Percentiles rank a stretch among this genome's conserved stretches.
These are phyloP conservation scores for Otus sunia DNA, from an alignment of 2,113 vertebrate species.

Conservation along the genomic window DNA sequence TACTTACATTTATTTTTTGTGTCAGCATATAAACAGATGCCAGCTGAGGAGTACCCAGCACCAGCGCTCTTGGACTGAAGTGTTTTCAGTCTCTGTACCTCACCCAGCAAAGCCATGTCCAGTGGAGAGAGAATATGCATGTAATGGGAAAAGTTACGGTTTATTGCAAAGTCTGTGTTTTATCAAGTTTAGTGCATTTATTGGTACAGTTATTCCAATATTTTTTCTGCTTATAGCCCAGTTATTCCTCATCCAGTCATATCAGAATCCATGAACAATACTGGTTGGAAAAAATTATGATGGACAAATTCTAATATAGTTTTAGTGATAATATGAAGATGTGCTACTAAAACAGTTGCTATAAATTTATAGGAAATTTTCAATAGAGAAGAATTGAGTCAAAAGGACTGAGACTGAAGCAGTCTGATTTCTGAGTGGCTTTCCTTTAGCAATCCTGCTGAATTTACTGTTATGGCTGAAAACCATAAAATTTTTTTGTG, in stretches of 20 bases:
- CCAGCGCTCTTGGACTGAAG: neutral
- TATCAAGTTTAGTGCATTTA: neutral
- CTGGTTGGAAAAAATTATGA: neutral
- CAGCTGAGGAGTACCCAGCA: neutral
- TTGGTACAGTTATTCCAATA: neutral
- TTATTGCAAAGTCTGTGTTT: neutral
- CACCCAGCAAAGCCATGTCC: neutral
- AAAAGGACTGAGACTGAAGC: neutral
- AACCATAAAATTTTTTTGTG: neutral
- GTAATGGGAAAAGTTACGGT: neutral
- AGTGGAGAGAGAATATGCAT: neutral
- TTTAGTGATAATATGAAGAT: neutral
- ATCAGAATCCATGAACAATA: neutral
- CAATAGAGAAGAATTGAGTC: neutral
- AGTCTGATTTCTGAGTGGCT: neutral
- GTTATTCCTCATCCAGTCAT: neutral
- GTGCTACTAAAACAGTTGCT: neutral
- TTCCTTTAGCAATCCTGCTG: neutral
- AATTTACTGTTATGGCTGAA: neutral
- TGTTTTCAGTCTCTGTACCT: neutral
- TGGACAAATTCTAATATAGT: neutral
- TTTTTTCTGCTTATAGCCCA: neutral
- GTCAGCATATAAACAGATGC: neutral
- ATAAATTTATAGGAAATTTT: neutral
- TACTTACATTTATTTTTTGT: neutral